phyloP scores from a whole-genome alignment of 2,797 vertebrate species.

The Takifugu ocellatus region DNA sequence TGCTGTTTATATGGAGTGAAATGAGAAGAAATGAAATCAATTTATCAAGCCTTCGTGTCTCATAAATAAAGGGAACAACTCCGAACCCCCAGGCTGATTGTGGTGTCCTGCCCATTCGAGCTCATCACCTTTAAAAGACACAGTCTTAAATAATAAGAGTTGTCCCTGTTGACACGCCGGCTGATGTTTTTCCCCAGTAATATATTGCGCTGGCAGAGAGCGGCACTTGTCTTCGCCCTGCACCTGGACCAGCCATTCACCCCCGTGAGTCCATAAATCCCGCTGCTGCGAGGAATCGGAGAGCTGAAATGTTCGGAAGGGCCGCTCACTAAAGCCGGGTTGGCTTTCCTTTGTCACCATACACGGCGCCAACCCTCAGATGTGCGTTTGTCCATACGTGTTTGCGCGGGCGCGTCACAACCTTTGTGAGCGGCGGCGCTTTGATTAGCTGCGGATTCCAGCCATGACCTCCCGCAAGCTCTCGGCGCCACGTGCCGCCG shows the following conservation, averaged over 20 bases:
- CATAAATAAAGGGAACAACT: conserved; percentile 33
- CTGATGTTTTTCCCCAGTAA: conserved; percentile 62
- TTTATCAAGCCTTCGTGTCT: conserved; percentile 25
- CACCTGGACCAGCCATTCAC: conserved; percentile 67
- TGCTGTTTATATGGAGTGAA: conserved; percentile 16
- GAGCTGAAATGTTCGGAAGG: conserved; percentile 43
- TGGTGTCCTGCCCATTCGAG: conserved; percentile 39
- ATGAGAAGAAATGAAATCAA: conserved; percentile 20
- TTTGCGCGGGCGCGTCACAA: conserved; percentile 19
- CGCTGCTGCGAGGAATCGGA: conserved; percentile 26
- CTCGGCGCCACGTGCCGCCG: conserved; percentile 40
- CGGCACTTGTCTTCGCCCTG: conserved; percentile 64
- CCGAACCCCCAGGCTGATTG: conserved; percentile 33
- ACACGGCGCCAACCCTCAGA: conserved; percentile 32
- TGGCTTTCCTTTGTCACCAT: conserved; percentile 39
- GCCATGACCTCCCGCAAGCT: conserved; percentile 1
- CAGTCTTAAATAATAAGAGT: conserved; percentile 64
- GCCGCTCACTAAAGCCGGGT: conserved; percentile 39
- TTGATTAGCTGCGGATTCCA: conserved; percentile 56
- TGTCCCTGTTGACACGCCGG: conserved; percentile 58
- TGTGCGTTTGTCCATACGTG: conserved; percentile 31
- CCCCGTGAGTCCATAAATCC: conserved; percentile 63
- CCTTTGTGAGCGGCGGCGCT: conserved; percentile 34
- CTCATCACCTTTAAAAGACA: conserved; percentile 58
- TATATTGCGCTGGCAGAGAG: conserved; percentile 54